phyloP scores from a whole-genome alignment of 1,140 invertebrate genomes.

The Drosophila paulistorum region DNA sequence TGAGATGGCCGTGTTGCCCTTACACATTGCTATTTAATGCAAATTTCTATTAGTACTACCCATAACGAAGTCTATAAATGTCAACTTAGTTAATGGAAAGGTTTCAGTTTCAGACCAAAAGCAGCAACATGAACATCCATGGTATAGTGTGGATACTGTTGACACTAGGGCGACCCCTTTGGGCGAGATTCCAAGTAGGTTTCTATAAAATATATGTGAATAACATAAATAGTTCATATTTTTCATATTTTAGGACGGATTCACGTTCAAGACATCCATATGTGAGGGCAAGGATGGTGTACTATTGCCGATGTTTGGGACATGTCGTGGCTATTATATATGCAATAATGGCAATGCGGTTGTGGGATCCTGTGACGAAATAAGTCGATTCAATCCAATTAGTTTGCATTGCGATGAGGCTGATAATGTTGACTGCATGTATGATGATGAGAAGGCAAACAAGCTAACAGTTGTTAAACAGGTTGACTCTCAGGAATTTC shows the following conservation, averaged over 20 bases:
- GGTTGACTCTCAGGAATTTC: not conserved
- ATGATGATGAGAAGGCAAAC: conserved; percentile 39
- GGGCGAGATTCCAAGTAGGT: conserved; percentile 49
- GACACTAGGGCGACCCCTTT: conserved; percentile 20
- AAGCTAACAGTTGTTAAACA: not conserved
- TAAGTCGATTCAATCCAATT: conserved; percentile 55
- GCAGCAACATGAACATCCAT: conserved; percentile 39
- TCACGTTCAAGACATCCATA: conserved; percentile 48
- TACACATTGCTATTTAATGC: conserved; percentile 55
- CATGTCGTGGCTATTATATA: conserved; percentile 65
- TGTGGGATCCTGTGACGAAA: conserved; percentile 56
- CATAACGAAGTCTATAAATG: conserved; percentile 37
- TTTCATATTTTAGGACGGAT: conserved; percentile 36
- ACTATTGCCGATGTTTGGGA: conserved; percentile 68
- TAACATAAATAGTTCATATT: not conserved
- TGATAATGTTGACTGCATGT: conserved; percentile 47
- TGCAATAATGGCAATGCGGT: conserved; percentile 69
- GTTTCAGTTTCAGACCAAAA: conserved; percentile 36
- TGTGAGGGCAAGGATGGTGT: conserved; percentile 66
- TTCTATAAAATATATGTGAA: not conserved
- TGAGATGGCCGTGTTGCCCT: conserved; percentile 30
- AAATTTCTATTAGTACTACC: conserved; percentile 35
- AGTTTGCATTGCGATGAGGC: conserved; percentile 62
- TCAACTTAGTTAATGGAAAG: conserved; percentile 32
- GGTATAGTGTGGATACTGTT: conserved; percentile 39